These are phyloP conservation scores for Cyprinodon tularosa DNA, from an alignment of 2,113 vertebrate species.

Conservation along the genomic window DNA sequence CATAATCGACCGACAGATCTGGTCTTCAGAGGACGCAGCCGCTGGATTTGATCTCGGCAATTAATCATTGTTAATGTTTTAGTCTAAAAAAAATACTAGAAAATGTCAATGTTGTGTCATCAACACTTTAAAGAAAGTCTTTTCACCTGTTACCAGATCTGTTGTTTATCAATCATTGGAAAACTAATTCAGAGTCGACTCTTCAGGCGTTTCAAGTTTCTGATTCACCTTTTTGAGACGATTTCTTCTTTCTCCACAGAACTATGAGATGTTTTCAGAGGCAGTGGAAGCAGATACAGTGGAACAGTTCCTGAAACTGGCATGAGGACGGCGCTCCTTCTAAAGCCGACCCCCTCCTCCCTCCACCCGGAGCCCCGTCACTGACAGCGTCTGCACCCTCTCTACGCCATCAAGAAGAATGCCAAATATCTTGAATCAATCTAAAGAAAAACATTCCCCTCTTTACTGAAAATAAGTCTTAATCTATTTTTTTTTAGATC, in stretches of 20 bases:
- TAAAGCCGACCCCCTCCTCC: conserved; percentile 8
- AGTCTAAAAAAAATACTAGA: too few species aligned
- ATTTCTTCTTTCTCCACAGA: conserved; percentile 73
- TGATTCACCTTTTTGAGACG: neutral
- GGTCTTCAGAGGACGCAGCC: too few species aligned
- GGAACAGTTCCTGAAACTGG: conserved; percentile 93
- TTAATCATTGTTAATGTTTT: too few species aligned
- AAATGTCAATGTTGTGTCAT: too few species aligned
- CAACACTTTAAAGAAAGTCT: too few species aligned
- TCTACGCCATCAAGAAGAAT: conserved; percentile 74
- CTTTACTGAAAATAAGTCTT: conserved; percentile 36
- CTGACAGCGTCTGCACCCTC: conserved; percentile 60
- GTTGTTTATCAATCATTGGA: neutral
- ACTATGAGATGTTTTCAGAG: conserved; percentile 91
- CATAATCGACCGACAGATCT: too few species aligned
- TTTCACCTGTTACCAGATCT: neutral
- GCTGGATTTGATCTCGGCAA: too few species aligned
- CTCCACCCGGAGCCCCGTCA: conserved; percentile 23
- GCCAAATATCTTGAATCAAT: conserved; percentile 80
- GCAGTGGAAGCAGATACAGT: conserved; percentile 92
- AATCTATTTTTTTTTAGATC: conserved; percentile 16
- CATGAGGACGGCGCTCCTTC: conserved; percentile 74
- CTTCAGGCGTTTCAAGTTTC: neutral
- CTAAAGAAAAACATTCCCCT: conserved; percentile 56
- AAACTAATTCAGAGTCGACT: neutral